Evolutionary conservation across 1,140 invertebrate genomes (phyloP).

Genomic region (Habropoda laboriosa): DNA sequence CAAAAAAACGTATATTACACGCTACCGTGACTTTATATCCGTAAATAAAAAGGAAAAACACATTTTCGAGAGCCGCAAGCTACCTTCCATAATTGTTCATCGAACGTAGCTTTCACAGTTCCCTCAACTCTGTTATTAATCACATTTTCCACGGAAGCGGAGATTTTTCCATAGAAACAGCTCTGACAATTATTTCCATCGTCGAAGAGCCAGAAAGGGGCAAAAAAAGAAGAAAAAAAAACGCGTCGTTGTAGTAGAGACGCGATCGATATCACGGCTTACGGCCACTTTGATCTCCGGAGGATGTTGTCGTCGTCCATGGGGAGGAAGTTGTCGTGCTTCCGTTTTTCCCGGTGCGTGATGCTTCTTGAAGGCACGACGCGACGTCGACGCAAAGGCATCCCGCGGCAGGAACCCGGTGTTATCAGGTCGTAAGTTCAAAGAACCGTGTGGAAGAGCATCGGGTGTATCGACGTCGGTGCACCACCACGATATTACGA

Average conservation of each 20-base stretch:
- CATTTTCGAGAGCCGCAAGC: too few relatives aligned
- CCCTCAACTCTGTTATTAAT: background rate
- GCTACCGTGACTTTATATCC: too few relatives aligned
- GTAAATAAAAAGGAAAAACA: too few relatives aligned
- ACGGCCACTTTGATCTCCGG: conserved; percentile 26
- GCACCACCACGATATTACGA: conserved; percentile 24
- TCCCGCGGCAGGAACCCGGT: conserved; percentile 49
- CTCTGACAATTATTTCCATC: conserved; percentile 9
- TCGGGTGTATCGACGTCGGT: conserved; percentile 26
- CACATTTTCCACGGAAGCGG: background rate
- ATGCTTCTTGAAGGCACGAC: conserved; percentile 41
- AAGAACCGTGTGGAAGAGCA: conserved; percentile 62
- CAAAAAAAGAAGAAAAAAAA: too few relatives aligned
- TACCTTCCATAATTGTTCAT: background rate
- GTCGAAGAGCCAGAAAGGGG: background rate
- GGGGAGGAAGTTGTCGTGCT: conserved; percentile 21
- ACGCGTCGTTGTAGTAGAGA: background rate
- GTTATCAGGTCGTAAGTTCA: conserved; percentile 73
- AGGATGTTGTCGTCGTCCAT: conserved; percentile 20
- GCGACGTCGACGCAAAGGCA: conserved; percentile 35
- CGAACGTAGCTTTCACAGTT: background rate
- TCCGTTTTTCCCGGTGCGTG: conserved; percentile 32
- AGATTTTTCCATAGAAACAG: background rate
- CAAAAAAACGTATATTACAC: too few relatives aligned
- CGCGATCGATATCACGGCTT: conserved; percentile 4